Evolutionary conservation across 2,888 invertebrate genomes (phyloP).

Genomic region (Gastrophysa polygoni): DNA sequence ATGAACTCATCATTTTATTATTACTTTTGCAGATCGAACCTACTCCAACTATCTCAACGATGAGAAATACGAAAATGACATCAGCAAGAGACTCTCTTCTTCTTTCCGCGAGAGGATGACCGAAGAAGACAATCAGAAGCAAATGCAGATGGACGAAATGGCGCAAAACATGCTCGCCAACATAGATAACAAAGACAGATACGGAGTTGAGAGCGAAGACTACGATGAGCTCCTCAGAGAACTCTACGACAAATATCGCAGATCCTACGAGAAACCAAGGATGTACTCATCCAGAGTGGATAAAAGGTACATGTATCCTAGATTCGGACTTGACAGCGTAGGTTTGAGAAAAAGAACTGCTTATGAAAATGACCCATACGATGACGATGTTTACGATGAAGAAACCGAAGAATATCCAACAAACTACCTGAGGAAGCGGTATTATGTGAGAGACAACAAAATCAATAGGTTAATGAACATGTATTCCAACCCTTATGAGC

Average conservation of each 20-base stretch:
- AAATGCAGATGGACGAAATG: conserved; percentile 51
- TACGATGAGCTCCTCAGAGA: conserved; percentile 64
- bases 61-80: conserved; percentile 37
- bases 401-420: conserved; percentile 33
- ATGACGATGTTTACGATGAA: conserved; percentile 36
- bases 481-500: conserved; percentile 32
- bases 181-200: conserved; percentile 44
- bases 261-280: conserved; percentile 46
- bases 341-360: conserved; percentile 50
- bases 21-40: conserved; percentile 17
- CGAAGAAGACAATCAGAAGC: conserved; percentile 60
- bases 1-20: background rate
- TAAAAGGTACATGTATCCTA: conserved; percentile 49
- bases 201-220: conserved; percentile 32
- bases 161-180: conserved; percentile 48
- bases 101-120: conserved; percentile 64
- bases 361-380: conserved; percentile 26
- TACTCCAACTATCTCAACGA: conserved; percentile 46
- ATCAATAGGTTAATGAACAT: conserved; percentile 24
- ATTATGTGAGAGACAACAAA: conserved; percentile 37
- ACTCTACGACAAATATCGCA: conserved; percentile 61
- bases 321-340: conserved; percentile 49
- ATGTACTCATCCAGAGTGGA: conserved; percentile 45
- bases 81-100: conserved; percentile 58
- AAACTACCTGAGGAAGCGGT: conserved; percentile 35